phyloP scores from a whole-genome alignment of 2,113 vertebrate genomes.

The Fukomys damarensis region DNA sequence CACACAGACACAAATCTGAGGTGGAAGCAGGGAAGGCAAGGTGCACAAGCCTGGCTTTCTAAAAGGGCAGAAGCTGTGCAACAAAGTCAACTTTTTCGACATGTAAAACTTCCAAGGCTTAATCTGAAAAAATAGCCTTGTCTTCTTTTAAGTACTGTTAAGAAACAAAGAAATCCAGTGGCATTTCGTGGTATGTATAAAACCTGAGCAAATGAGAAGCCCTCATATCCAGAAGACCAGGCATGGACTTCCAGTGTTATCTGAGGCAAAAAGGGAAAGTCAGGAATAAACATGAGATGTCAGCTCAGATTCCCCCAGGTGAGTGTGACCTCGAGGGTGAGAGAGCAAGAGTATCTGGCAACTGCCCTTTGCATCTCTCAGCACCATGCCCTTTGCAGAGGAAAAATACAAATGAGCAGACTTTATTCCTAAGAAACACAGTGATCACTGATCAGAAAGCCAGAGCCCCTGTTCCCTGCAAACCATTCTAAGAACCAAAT shows the following conservation, averaged over 20 bases:
- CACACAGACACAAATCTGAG: too few relatives aligned
- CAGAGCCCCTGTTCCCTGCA: not conserved
- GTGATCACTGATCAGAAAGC: not conserved
- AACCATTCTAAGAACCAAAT: not conserved
- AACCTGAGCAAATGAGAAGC: constrained; percentile 20
- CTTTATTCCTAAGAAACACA: not conserved
- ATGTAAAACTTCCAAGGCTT: not conserved
- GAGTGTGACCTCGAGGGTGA: not conserved
- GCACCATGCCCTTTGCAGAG: not conserved
- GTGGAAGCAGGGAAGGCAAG: not conserved
- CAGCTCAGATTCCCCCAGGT: not conserved
- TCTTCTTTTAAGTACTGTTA: not conserved
- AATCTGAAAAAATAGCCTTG: not conserved
- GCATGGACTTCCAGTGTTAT: not conserved
- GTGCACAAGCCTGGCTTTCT: not conserved
- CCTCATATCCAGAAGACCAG: not conserved
- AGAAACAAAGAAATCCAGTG: not conserved
- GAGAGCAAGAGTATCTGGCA: not conserved
- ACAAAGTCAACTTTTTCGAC: not conserved
- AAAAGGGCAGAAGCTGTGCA: not conserved
- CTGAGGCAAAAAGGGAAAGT: not conserved
- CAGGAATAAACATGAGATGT: not conserved
- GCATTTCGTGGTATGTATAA: not conserved
- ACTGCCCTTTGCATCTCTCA: not conserved
- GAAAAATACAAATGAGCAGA: not conserved